Percentiles rank a stretch among this genome's conserved stretches.
Evolutionary conservation across 2,113 vertebrate species (phyloP).

Genomic region (Sebastes schlegelii): DNA sequence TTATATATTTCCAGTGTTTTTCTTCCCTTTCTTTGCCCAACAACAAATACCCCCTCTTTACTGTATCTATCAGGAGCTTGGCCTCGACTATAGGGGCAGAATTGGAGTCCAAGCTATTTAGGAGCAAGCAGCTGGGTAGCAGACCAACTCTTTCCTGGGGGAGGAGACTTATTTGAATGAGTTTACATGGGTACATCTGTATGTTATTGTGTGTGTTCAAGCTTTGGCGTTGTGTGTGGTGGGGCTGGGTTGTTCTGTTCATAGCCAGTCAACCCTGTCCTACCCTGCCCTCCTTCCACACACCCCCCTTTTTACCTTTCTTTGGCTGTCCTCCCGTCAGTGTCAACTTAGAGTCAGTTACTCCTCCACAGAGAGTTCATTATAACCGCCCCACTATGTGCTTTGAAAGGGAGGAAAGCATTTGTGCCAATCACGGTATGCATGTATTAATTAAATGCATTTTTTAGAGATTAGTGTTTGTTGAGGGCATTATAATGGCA

Average conservation of each 20-base stretch:
- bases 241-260: constrained; percentile 68
- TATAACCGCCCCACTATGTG: constrained; percentile 59
- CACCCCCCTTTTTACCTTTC: constrained; percentile 56
- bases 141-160: constrained; percentile 53
- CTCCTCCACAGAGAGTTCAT: constrained; percentile 68
- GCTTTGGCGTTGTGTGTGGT: constrained; percentile 37
- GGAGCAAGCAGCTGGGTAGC: constrained; percentile 68
- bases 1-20: constrained; percentile 26
- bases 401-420: constrained; percentile 38
- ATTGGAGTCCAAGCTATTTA: constrained; percentile 54
- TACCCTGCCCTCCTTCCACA: constrained; percentile 55
- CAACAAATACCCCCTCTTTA: background rate
- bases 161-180: constrained; percentile 62
- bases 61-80: constrained; percentile 5
- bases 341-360: constrained; percentile 65
- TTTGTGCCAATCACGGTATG: background rate
- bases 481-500: constrained; percentile 5
- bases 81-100: constrained; percentile 13
- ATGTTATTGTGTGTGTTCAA: constrained; percentile 48
- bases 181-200: constrained; percentile 43
- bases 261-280: constrained; percentile 76
- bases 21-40: constrained; percentile 2
- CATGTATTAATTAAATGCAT: constrained; percentile 49
- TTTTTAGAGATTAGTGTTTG: constrained; percentile 15
- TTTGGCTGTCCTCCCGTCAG: constrained; percentile 54